phyloP scores from a whole-genome alignment of 2,113 vertebrate species.

The Pseudolaguvia tuberculata region DNA sequence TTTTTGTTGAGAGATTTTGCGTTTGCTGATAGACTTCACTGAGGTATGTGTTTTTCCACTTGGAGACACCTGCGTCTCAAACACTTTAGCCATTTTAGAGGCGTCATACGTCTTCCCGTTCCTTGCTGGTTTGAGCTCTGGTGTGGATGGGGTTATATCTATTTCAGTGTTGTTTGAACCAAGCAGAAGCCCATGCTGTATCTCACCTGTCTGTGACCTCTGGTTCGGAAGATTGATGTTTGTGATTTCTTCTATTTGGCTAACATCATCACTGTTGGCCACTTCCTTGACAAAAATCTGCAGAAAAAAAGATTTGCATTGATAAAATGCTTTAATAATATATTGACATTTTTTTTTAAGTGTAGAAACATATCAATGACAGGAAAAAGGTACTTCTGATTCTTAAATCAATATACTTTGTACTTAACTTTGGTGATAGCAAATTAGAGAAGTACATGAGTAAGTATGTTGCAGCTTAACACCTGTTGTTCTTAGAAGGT shows the following conservation, averaged over 20 bases:
- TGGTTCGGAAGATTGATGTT: constrained; percentile 80
- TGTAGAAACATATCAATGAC: no score
- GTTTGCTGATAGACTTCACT: constrained; percentile 85
- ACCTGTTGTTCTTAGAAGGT: neutral
- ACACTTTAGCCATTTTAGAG: constrained; percentile 75
- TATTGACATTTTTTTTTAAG: no score
- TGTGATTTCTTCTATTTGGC: constrained; percentile 86
- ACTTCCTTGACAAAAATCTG: constrained; percentile 83
- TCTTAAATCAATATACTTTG: neutral
- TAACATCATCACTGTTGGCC: constrained; percentile 77
- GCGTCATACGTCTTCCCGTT: constrained; percentile 76
- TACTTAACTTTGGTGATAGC: no score
- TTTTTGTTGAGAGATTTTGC: constrained; percentile 96
- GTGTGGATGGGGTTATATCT: constrained; percentile 66
- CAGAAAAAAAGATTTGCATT: neutral
- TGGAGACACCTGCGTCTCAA: constrained; percentile 88
- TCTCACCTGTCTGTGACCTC: constrained; percentile 71
- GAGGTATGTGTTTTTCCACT: constrained; percentile 90
- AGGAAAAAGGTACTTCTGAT: neutral
- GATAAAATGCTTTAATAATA: neutral
- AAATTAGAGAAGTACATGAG: neutral
- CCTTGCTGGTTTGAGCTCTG: constrained; percentile 75
- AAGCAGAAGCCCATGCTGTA: constrained; percentile 69
- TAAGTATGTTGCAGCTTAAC: neutral
- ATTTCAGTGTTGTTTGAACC: constrained; percentile 69